Evolutionary conservation across 2,113 vertebrate species (phyloP), one percentile per base, ranked within the genome.

Genomic region (Gavia stellata): DNA sequence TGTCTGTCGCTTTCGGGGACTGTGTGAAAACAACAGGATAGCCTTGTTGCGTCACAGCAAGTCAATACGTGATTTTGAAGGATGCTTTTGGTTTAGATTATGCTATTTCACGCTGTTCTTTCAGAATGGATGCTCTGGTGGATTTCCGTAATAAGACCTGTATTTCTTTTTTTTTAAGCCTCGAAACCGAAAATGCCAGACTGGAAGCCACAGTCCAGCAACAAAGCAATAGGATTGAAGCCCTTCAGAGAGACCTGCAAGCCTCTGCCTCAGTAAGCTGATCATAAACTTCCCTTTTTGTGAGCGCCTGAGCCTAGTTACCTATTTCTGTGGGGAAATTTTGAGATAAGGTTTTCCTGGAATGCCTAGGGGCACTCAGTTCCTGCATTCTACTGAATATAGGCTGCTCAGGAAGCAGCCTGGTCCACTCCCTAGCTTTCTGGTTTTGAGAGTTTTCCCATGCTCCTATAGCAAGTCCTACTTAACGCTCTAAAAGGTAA

Each of bases 131-230:
- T 86, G 56, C 33, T 52, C 15, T 42, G 23, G 24, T 55, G 24
- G 33, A 40, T 86, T 81, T 88, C 56, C 2, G 0, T 65, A 72
- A 7, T 63, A 55, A 61, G 47, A 78, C 7, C 8, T 59, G 2
- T 83, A 8, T 81, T 94, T 88, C 34, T 50, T 96, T n/a, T n/a
- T n/a, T n/a, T 97, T 94, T 96, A 92, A 99, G 99, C 95, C 97
- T 99, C 94, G 99, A 99, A 98, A 98, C 98, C 49, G 99, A 99
- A 97, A 99, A 99, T 63, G 98, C 98, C 72, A 97, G 96, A 81
- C 93, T 99, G 70, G 98, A 99, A 97, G 98, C 98, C 61, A 98
- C 98, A 52, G 92, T 98, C 47, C 99, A 99, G 96, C 98, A 99
- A 55, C 99, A 99, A 94, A 96, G 58, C 26, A 97, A 91, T 33